Conservation (phyloP, 2,113 vertebrate genomes). For the Bubalus kerabau region DNA sequence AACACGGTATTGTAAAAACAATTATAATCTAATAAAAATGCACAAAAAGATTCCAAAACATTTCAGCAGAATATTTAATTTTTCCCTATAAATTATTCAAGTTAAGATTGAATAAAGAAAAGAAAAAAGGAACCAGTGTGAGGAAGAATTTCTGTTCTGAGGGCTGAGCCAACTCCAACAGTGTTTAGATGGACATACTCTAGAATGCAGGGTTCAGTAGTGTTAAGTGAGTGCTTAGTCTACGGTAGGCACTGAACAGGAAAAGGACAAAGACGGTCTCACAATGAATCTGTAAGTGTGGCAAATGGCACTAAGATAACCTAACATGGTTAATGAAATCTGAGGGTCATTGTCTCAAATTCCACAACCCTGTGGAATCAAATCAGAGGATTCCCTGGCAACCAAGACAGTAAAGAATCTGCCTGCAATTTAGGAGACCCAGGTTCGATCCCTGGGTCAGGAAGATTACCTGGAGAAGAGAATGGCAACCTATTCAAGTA, state of each 20-base stretch:
- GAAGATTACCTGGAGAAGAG: neutral
- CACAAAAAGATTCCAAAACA: neutral
- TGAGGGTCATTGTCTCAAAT: neutral
- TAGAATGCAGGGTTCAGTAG: neutral
- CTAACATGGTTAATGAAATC: neutral
- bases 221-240: neutral
- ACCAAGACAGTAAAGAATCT: neutral
- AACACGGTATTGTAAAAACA: neutral
- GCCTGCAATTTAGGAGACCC: neutral
- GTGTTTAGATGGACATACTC: neutral
- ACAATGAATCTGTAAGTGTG: neutral
- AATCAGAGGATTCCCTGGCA: neutral
- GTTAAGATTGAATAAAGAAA: neutral
- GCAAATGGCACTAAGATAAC: neutral
- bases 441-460: neutral
- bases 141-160: neutral
- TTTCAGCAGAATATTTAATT: neutral
- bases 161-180: neutral
- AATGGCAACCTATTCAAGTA: neutral
- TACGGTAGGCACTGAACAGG: neutral
- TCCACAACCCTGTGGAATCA: neutral
- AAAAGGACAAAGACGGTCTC: neutral
- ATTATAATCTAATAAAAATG: neutral
- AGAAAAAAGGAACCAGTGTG: neutral
- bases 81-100: neutral